Conservation (phyloP, 2,888 invertebrate species). For the Hofmannophila pseudospretella region DNA sequence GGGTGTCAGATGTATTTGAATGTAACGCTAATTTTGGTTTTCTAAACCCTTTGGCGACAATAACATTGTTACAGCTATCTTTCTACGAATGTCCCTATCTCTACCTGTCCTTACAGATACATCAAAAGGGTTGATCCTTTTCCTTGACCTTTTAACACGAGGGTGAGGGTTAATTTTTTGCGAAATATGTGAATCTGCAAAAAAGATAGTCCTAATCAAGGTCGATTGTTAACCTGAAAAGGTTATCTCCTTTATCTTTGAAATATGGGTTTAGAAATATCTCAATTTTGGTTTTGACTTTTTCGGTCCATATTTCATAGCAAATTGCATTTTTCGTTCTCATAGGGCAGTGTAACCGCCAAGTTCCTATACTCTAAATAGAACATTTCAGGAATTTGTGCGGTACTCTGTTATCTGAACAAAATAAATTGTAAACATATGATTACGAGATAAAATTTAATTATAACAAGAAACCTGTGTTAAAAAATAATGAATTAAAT, state of each 20-base stretch:
- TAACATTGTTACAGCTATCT: slow-evolving; percentile 47
- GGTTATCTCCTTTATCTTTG: slow-evolving; percentile 12
- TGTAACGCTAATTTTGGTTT: slow-evolving; percentile 67
- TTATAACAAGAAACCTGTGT: too few relatives aligned
- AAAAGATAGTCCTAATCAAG: slow-evolving; percentile 44
- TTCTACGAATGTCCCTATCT: slow-evolving; percentile 33
- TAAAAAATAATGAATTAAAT: too few relatives aligned
- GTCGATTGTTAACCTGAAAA: slow-evolving; percentile 23
- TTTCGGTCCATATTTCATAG: too few relatives aligned
- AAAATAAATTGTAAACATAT: too few relatives aligned
- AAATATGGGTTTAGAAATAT: background rate
- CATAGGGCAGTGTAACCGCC: too few relatives aligned
- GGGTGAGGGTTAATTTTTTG: slow-evolving; percentile 41
- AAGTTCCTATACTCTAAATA: too few relatives aligned
- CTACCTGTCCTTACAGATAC: slow-evolving; percentile 54
- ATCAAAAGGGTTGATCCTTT: slow-evolving; percentile 57
- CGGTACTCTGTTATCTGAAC: too few relatives aligned
- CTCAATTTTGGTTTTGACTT: background rate
- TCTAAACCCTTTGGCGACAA: slow-evolving; percentile 53
- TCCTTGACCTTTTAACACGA: slow-evolving; percentile 56
- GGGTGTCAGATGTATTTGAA: slow-evolving; percentile 62
- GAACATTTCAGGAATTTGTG: too few relatives aligned
- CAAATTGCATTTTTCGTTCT: too few relatives aligned
- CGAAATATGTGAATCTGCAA: slow-evolving; percentile 41
- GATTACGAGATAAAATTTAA: too few relatives aligned